A percentile compares a stretch with the other conserved stretches of the same genome.
Conservation (phyloP, 2,797 vertebrate species). For the Bovichtus diacanthus region DNA sequence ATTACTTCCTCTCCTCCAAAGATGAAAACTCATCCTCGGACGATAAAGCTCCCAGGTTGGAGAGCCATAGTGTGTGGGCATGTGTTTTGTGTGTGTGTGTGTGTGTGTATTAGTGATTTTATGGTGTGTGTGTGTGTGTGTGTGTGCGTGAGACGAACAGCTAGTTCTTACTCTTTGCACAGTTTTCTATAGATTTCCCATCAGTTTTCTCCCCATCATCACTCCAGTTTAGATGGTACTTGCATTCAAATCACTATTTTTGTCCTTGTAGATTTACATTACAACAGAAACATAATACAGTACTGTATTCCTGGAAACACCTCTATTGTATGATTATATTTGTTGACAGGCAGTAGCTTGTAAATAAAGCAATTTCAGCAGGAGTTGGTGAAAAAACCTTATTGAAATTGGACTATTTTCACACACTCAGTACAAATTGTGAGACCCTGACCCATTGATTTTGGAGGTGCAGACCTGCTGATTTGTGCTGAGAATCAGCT, state of each 20-base stretch:
- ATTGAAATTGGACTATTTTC: neutral
- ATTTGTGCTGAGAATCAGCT: neutral
- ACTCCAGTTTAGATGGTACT: neutral
- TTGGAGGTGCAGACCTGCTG: neutral
- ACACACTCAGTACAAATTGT: neutral
- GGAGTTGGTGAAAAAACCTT: neutral
- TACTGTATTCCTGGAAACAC: neutral
- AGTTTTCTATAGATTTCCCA: neutral
- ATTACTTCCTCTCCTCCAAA: slow-evolving; percentile 71
- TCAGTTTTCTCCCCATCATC: neutral
- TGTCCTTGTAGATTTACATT: neutral
- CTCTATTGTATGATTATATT: neutral
- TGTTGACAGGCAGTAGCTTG: neutral
- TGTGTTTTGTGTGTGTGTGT: neutral
- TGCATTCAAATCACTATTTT: neutral
- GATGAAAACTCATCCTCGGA: slow-evolving; percentile 43
- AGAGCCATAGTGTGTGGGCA: slow-evolving; percentile 7
- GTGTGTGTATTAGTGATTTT: neutral
- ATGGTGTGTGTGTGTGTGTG: neutral
- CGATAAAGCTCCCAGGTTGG: slow-evolving; percentile 21
- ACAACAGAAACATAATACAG: neutral
- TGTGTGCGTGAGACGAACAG: slow-evolving; percentile 38
- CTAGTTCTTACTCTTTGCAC: slow-evolving; percentile 59
- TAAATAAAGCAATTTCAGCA: neutral
- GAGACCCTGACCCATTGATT: neutral